Evolutionary conservation across 2,888 invertebrate genomes (phyloP), one percentile per base, ranked within the genome.

Genomic region (Phaonia tiefii): DNA sequence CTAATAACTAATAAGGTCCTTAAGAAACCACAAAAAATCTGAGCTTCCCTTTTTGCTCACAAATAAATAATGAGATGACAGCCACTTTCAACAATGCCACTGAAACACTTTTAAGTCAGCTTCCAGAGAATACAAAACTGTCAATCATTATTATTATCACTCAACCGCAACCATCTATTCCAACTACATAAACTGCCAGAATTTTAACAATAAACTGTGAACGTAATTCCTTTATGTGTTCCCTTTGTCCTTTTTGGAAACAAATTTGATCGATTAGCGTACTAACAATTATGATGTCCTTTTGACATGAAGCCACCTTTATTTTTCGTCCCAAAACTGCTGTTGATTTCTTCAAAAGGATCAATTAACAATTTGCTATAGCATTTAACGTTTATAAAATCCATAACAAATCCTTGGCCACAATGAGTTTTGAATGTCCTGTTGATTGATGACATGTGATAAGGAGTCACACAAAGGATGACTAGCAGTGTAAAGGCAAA

Each of bases 371-470:
- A 51, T 51, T 51, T 20, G 51, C 51, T 51, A 20, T 51, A 11
- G 51, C 20, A 51, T 51, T 51, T 51, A 22, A 31, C 4, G 31
- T 31, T 31, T 3, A 31, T 31, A 8, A 31, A 31, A 31, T 31
- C 31, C 3, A 31, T 8, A 31, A 31, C 31, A 31, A 31, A 31
- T 5, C 8, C 3, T 31, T 31, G 31, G 8, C n/a, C n/a, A n/a
- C n/a, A 31, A 20, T 22, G 22, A 51, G 17, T 51, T 51, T 51
- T 51, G 51, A 51, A 51, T 22, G 8, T 31, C 37, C 2, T 20
- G 10, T 13, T 65, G 70, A 70, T 80, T 51, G 65, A 70, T 70
- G 69, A 31, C 63, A 76, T 56, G 56, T 76, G 76, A 80, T 73
- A 49, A 15, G 63, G 69, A n/a, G n/a, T n/a, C n/a, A n/a, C n/a